Evolutionary conservation across 1,140 invertebrate species (phyloP), one percentile per base, ranked within the genome.

Genomic region (Drosophila sechellia): DNA sequence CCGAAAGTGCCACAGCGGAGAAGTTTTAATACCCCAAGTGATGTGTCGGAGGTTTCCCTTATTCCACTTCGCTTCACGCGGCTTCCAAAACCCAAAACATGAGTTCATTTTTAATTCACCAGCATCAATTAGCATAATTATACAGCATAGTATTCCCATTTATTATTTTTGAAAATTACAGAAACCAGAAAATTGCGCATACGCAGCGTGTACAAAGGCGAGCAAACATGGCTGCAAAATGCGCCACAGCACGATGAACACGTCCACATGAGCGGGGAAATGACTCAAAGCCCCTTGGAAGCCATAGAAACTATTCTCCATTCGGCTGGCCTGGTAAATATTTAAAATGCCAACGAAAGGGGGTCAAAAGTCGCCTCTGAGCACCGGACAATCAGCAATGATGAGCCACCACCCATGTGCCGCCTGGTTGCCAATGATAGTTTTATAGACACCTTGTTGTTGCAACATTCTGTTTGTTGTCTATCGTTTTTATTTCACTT

Each of bases 301-400:
- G 5, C 15, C 20, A 43, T 45, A 50, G n/a, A 54, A 54, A 40
- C 15, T 46, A 27, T 39, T 42, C 52, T 12, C 40, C 12, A 43
- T 65, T 49, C 35, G 50, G 20, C 49, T 56, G 54, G 37, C 58
- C 52, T 87, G 66, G 25, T 89, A 83, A 87, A 87, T 89, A 87
- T 87, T 87, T 87, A 79, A 89, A 87, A 77, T 63, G 64, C 65
- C 69, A 70, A 45, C 59, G 20, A 53, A 77, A 71, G 37, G 39
- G 52, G 52, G 53, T 40, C 20, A 59, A 15, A 54, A n/a, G 50
- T 45, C 8, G 20, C 54, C 11, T 45, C 58, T 40, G 22, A 43
- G 52, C 52, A 11, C 22, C 39, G 39, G 39, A 20, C 48, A 58
- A 57, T 56, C 49, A 40, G 27, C 50, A 46, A 59, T 80, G 63